Base-by-base conservation (phyloP, 2,113 vertebrate genomes). In the Labeo catla region DNA sequence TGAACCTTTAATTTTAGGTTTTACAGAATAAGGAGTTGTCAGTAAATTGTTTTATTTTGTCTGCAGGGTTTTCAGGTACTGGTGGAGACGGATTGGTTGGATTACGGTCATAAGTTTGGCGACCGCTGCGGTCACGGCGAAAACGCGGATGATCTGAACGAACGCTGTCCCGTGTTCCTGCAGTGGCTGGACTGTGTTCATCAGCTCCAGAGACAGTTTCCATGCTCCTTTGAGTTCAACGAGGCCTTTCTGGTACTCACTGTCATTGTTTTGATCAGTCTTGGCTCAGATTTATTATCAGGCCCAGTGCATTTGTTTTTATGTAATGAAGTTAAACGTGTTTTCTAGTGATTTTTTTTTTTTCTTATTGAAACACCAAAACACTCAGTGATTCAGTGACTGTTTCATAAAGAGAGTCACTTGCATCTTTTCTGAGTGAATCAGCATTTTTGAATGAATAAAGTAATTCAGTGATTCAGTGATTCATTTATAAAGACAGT, bases 171-270 rank as follows among this genome's bases (percentile, higher is more conserved):
- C 0, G 98, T 99, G 89, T 99, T 99, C 83, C 92, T 99, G 89
- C 98, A 99, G 94, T 99, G 98, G 98, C 95, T 99, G 86, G 98
- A 99, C 95, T 99, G 97, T 6, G 98, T 99, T 85, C 98, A 99
- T 91, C 98, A 99, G 94, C 96, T 99, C 91, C 98, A 99, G 94
- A 97, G 98, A 92, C 98, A 99, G 93, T 99, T 99, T 92, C 98
- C 98, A 23, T 99, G 98, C 94, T 99, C 98, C 89, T 99, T 99
- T 87, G 97, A 99, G 94, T 99, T 99, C 90, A 98, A 96, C 21
- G 98, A 99, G 96, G 97, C 98, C 94, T 99, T 99, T 93, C 96
- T 99, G 96, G 98, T 99, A 92, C 92, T 49, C 21, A 12, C 0
- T 1, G 3, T 70, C 15, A 1, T 39, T 19, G 66, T 15, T 68